Evolutionary conservation across 2,797 vertebrate species (phyloP).

Genomic region (Notolabrus celidotus): DNA sequence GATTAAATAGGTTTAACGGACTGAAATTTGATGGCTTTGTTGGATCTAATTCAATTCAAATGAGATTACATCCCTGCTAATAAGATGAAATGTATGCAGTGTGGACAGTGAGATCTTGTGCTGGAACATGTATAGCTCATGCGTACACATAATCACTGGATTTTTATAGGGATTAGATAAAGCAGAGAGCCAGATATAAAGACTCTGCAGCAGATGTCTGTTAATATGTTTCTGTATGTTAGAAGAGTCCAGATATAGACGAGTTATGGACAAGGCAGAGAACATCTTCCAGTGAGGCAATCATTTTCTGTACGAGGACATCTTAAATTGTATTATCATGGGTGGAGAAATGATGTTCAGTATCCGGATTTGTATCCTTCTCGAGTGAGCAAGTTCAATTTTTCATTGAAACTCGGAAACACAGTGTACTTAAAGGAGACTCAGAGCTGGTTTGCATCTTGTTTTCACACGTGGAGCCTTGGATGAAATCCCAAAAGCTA

Average conservation of each 20-base stretch:
- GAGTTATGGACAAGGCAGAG: constrained; percentile 48
- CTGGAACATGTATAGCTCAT: constrained; percentile 29
- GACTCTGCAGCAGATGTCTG: constrained; percentile 29
- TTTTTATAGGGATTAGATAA: constrained; percentile 47
- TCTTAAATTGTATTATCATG: constrained; percentile 46
- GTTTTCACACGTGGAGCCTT: constrained; percentile 39
- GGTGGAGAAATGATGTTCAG: constrained; percentile 37
- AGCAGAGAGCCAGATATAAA: constrained; percentile 26
- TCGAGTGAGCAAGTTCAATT: constrained; percentile 7
- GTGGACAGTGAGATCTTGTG: constrained; percentile 33
- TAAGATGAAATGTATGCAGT: constrained; percentile 49
- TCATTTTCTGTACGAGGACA: constrained; percentile 51
- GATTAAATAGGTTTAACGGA: constrained; percentile 56
- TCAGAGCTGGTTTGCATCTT: constrained; percentile 25
- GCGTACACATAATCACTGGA: constrained; percentile 20
- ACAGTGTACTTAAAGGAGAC: background rate
- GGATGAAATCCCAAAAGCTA: constrained; percentile 43
- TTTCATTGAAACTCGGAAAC: background rate
- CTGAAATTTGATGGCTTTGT: constrained; percentile 54
- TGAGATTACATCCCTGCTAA: constrained; percentile 52
- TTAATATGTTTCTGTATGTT: constrained; percentile 36
- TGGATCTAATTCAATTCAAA: constrained; percentile 58
- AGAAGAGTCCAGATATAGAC: constrained; percentile 34
- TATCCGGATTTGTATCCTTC: constrained; percentile 30
- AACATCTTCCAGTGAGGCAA: constrained; percentile 41